A percentile compares a stretch with the other conserved stretches of the same genome.
These are phyloP conservation scores for Porites cylindrica DNA, from an alignment of 92 coral and sea anemone genomes.

Conservation along the genomic window DNA sequence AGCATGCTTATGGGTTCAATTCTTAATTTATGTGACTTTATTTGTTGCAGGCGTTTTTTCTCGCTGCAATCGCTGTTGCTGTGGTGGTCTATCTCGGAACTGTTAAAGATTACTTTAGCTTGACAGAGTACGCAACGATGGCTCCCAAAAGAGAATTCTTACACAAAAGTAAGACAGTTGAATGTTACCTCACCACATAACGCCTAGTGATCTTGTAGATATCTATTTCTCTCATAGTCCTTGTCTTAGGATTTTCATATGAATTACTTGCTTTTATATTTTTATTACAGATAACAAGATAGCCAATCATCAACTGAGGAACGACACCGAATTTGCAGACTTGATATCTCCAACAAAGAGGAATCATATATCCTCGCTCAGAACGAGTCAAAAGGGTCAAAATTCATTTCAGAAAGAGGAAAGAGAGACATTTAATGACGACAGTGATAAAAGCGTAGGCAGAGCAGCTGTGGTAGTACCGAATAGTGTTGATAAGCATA, in stretches of 20 bases:
- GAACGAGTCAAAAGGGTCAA: neutral
- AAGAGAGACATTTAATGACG: too few species aligned
- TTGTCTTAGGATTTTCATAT: too few species aligned
- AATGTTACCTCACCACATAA: neutral
- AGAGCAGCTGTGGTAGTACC: neutral
- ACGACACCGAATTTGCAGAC: neutral
- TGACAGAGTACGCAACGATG: neutral
- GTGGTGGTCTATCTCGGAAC: constrained; percentile 2
- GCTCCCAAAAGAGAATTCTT: neutral
- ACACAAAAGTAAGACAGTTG: constrained; percentile 2
- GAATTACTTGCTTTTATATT: too few species aligned
- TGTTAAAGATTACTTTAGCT: constrained; percentile 25
- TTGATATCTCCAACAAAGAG: neutral
- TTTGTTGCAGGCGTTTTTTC: constrained; percentile 5
- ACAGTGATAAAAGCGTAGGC: neutral
- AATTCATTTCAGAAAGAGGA: neutral
- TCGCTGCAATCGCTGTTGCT: constrained; percentile 10
- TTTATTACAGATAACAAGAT: neutral
- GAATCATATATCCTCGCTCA: neutral
- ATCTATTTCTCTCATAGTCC: too few species aligned
- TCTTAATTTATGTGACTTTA: neutral
- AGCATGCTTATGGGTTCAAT: neutral
- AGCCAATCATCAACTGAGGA: neutral
- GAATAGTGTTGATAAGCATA: neutral
- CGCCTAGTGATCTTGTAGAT: too few species aligned